Base-by-base conservation (phyloP, 1,140 invertebrate species). In the Lycorma delicatula region DNA sequence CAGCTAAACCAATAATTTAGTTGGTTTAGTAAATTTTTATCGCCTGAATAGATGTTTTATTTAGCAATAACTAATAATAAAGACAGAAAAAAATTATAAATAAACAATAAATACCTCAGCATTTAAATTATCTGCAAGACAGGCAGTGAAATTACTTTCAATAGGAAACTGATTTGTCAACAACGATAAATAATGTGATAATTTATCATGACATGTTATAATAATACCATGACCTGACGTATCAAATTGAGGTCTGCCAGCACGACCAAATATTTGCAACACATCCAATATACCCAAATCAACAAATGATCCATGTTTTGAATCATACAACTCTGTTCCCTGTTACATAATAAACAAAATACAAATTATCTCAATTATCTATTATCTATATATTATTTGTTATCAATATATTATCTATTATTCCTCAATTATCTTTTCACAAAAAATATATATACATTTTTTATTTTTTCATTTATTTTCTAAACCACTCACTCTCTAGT, bases 321-420 rank as follows among this genome's bases (percentile, higher is more conserved):
- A 85, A 76, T 99, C 93, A 73, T 99, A 99, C 50, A 99, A 89
- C 71, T 97, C 91, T 11, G 97, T 99, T 22, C 97, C 97, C 87
- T 92, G 74, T 54, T 60, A 65, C n/a, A n/a, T n/a, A n/a, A n/a
- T n/a, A n/a, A n/a, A n/a, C n/a, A n/a, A n/a, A n/a, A n/a, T n/a
- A n/a, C n/a, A n/a, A n/a, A n/a, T n/a, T n/a, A n/a, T n/a, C n/a
- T n/a, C n/a, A n/a, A n/a, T n/a, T n/a, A n/a, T n/a, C n/a, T n/a
- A n/a, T n/a, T n/a, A n/a, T n/a, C n/a, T n/a, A n/a, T n/a, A n/a
- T n/a, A n/a, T n/a, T n/a, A n/a, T n/a, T n/a, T n/a, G n/a, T n/a
- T n/a, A n/a, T n/a, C n/a, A n/a, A n/a, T n/a, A n/a, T n/a, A n/a
- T n/a, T n/a, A n/a, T n/a, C n/a, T n/a, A n/a, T n/a, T n/a, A n/a